Percentiles rank a stretch among this genome's conserved stretches.
These are phyloP conservation scores for Stegostoma tigrinum DNA, from an alignment of 2,113 vertebrate genomes.

Conservation along the genomic window DNA sequence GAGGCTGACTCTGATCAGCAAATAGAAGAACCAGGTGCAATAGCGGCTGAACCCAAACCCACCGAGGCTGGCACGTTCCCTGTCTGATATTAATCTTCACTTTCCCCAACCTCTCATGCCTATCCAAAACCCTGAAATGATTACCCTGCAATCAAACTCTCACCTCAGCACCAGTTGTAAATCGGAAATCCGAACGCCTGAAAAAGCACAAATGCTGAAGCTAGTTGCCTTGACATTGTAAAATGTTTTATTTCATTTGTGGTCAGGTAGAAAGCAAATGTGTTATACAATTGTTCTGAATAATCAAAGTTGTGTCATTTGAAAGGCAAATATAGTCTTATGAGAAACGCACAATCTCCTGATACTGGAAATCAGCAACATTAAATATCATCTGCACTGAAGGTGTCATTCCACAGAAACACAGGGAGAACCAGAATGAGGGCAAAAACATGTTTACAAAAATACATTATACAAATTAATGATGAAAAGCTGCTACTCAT, in stretches of 20 bases:
- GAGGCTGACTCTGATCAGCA: background rate
- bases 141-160: background rate
- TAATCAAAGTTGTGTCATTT: background rate
- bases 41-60: background rate
- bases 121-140: background rate
- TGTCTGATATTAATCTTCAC: background rate
- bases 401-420: background rate
- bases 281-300: slow-evolving; percentile 22
- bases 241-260: background rate
- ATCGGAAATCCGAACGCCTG: background rate
- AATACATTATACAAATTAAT: background rate
- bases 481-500: background rate
- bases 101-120: background rate
- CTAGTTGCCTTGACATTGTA: background rate
- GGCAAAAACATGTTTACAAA: background rate
- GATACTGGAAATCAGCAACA: background rate
- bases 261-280: background rate
- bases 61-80: background rate
- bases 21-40: background rate
- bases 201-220: background rate
- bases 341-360: background rate
- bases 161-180: background rate
- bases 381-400: background rate
- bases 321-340: slow-evolving; percentile 21
- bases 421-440: background rate